These are phyloP conservation scores for Spodoptera littoralis DNA, from an alignment of 2,888 invertebrate genomes.

Conservation along the genomic window DNA sequence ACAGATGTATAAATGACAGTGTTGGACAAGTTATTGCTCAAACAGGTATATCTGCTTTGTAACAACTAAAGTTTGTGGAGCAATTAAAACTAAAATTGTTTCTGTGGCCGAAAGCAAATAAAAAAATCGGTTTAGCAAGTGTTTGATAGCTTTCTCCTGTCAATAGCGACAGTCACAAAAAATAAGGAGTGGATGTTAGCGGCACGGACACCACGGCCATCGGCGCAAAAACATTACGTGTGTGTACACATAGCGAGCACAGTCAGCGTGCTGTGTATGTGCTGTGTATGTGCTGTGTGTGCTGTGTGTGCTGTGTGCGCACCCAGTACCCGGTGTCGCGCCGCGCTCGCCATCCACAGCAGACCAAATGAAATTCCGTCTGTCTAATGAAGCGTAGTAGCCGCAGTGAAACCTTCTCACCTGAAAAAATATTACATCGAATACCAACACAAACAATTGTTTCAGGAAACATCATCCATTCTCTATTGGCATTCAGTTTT, in stretches of 20 bases:
- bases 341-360: constrained; percentile 49
- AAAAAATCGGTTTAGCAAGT: constrained; percentile 57
- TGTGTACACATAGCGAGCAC: constrained; percentile 7
- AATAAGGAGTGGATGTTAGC: constrained; percentile 60
- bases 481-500: constrained; percentile 1
- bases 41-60: constrained; percentile 31
- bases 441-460: constrained; percentile 28
- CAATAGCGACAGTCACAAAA: constrained; percentile 72
- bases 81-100: constrained; percentile 45
- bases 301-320: too few species aligned
- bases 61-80: constrained; percentile 19
- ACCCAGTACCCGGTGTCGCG: constrained; percentile 5
- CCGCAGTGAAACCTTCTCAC: constrained; percentile 53
- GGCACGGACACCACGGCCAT: constrained; percentile 16
- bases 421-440: constrained; percentile 26
- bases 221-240: constrained; percentile 70
- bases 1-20: background rate
- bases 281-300: too few species aligned
- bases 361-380: constrained; percentile 77
- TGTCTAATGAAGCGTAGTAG: constrained; percentile 74
- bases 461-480: constrained; percentile 38
- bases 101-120: constrained; percentile 35
- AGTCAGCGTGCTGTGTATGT: too few species aligned
- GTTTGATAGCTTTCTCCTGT: constrained; percentile 76
- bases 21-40: constrained; percentile 37